Percentiles rank a stretch among this genome's conserved stretches.
phyloP scores from a whole-genome alignment of 2,113 vertebrate species.

The Isichthys henryi region DNA sequence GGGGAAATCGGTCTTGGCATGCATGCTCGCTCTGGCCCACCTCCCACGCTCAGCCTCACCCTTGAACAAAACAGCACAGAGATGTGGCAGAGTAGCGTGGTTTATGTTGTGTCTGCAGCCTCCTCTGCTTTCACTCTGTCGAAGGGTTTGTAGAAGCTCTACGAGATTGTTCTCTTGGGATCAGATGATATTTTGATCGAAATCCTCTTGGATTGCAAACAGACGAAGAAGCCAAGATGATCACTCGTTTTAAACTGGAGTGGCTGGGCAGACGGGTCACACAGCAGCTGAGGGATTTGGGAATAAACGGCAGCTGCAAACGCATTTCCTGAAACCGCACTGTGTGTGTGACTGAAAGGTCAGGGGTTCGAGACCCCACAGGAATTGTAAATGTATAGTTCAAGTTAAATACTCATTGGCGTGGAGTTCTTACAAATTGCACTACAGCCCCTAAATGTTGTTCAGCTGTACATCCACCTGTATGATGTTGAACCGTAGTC shows the following conservation, averaged over 20 bases:
- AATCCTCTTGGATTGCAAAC: conserved; percentile 40
- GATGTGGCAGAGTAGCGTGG: neutral
- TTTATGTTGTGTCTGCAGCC: neutral
- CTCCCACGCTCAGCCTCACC: neutral
- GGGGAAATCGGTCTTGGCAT: neutral
- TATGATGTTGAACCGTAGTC: neutral
- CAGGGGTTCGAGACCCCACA: neutral
- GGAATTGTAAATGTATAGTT: neutral
- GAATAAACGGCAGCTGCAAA: conserved; percentile 16
- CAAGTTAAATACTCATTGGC: neutral
- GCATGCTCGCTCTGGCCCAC: no score
- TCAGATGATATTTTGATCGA: conserved; percentile 47
- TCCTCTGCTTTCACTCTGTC: neutral
- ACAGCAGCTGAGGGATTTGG: conserved; percentile 46
- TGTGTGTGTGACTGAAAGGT: conserved; percentile 45
- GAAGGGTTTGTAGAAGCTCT: neutral
- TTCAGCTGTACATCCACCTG: neutral
- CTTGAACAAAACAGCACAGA: neutral
- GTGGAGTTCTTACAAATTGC: neutral
- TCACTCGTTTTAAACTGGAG: conserved; percentile 65
- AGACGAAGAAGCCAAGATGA: conserved; percentile 58
- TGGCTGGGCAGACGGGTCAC: conserved; percentile 51
- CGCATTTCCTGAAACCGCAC: neutral
- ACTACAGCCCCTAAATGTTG: neutral
- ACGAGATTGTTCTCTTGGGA: conserved; percentile 17